Evolutionary conservation across 2,113 vertebrate genomes (phyloP), one percentile per base, ranked within the genome.

Genomic region (Brachyistius frenatus): DNA sequence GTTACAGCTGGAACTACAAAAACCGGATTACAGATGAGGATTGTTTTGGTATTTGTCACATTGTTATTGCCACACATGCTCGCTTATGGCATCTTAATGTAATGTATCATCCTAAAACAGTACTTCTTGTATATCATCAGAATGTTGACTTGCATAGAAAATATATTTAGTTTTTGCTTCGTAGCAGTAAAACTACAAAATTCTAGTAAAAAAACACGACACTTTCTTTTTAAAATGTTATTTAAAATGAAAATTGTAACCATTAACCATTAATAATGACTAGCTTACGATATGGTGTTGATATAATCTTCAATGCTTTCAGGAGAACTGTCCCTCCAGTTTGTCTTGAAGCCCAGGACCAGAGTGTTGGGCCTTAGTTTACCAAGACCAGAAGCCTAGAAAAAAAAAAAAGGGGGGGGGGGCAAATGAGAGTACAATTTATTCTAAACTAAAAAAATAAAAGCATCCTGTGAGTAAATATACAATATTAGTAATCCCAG

Each of bases 281-380:
- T 7, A 39, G 78, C 94, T 94, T 62, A 96, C 94, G 93, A 87
- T 74, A 96, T 93, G 31, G 95, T 94, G 73, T 84, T 91, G 58
- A 93, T 90, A 6, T 95, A 96, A 73, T 94, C 93, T 5, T 94
- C 91, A 66, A 94, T 64, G 53, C 71, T 88, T n/a, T 81, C 75
- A 2, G 90, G 64, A 11, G 79, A 50, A 78, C 90, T 92, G 0
- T 90, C 86, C 67, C 89, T 93, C 95, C 95, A 96, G 77, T 95
- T 93, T 10, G 71, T 39, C 78, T 96, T 95, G 69, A 94, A 96
- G 39, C 95, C 95, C 55, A 96, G 76, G 15, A 94, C 89, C 46
- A 96, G 66, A 0, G 91, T 94, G 86, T 94, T 96, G 39, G 95
- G 93, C 70, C 93, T 95, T 44, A 95, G 75, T 63, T 94, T 95